These are phyloP conservation scores for Sorex maritimensis DNA, from an alignment of 2,797 vertebrate genomes.

Conservation along the genomic window DNA sequence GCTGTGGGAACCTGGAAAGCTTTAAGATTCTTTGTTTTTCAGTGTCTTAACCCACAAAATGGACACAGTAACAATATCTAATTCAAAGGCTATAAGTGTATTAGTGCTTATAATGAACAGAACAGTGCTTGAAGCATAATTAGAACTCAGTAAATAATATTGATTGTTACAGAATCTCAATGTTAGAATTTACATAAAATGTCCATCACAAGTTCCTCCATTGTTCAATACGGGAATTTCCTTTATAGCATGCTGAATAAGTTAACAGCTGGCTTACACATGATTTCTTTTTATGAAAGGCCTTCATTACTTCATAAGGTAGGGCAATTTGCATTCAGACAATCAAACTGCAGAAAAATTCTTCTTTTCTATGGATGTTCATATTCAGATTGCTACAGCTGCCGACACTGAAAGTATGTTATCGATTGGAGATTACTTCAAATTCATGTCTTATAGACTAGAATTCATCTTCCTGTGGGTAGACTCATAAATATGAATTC, in stretches of 20 bases:
- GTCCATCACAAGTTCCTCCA: not conserved
- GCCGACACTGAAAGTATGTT: not conserved
- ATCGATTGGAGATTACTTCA: conserved; percentile 66
- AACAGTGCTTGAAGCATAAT: not conserved
- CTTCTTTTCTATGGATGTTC: conserved; percentile 57
- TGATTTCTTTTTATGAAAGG: not conserved
- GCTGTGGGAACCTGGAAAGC: not conserved
- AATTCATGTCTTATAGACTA: conserved; percentile 74
- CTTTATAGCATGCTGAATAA: not conserved
- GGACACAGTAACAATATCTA: not conserved
- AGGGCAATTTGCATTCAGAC: conserved; percentile 11
- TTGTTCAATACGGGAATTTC: conserved; percentile 45
- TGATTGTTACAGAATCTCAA: not conserved
- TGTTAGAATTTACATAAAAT: not conserved
- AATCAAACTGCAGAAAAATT: not conserved
- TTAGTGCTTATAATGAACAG: not conserved
- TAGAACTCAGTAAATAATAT: conserved; percentile 51
- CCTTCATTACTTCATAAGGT: not conserved
- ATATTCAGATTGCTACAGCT: conserved; percentile 38
- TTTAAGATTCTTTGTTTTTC: not conserved
- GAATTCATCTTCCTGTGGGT: conserved; percentile 76
- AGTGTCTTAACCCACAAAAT: conserved; percentile 14
- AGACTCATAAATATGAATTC: conserved; percentile 82
- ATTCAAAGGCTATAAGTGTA: not conserved
- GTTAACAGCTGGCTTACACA: not conserved